Base-by-base conservation (phyloP, 2,113 vertebrate genomes). In the Corythaixoides concolor region DNA sequence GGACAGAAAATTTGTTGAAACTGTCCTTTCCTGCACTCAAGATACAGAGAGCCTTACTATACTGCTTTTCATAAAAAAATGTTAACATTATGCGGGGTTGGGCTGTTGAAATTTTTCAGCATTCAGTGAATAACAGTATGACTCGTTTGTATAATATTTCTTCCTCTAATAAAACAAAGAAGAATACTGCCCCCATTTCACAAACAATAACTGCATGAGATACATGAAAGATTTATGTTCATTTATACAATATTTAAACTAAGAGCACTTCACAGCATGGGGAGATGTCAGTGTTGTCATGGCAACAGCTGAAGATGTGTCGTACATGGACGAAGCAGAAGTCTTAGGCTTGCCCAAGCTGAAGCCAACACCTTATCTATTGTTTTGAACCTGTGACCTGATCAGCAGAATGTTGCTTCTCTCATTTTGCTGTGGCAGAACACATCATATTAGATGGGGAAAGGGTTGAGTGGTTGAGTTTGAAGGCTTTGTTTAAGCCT, bases 231-330 rank as follows among this genome's bases (percentile, higher is more conserved):
- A 97, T 96, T 97, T 95, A 95, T 96, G 90, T 88, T 94, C 95
- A 74, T 91, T 96, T 96, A 94, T 96, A 66, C 93, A 96, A 95
- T 89, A 93, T 97, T 97, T 95, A 95, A 91, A 91, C 85, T 67
- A 41, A 76, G 70, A 90, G 68, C 60, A 30, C 87, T 89, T 91
- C 39, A 49, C 95, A 87, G 91, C 67, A 62, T 82, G 60, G 50
- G 74, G 59, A 85, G 41, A 89, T 96, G 94, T 91, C 77, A 79
- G 72, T 7, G 97, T 98, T 97, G 97, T 84, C 95, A 96, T 95
- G 95, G 97, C 52, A 88, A 97, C 95, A 21, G n/a, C 66, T 79
- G 82, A 96, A 94, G 77, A 68, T 89, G 45, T 95, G 37, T 83
- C 72, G 47, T 55, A 70, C 67, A 83, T 85, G 85, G 94, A 80